phyloP scores from a whole-genome alignment of 2,797 vertebrate genomes.

The Nyctalus aviator region DNA sequence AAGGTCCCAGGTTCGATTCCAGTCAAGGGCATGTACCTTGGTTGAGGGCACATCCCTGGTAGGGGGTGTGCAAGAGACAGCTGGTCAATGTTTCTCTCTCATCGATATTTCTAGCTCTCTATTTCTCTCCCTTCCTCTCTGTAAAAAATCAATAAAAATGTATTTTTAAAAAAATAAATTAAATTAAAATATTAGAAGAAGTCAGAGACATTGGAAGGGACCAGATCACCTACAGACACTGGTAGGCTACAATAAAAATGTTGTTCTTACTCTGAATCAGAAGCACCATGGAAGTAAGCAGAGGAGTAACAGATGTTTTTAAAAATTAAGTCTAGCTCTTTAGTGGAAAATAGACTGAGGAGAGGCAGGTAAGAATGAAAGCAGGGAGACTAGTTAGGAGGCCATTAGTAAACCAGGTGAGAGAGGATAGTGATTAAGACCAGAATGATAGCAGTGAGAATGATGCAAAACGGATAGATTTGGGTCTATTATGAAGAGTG shows the following conservation, averaged over 20 bases:
- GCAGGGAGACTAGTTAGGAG: not conserved
- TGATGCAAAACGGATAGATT: not conserved
- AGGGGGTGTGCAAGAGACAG: too few relatives aligned
- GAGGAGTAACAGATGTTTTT: not conserved
- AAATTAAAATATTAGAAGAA: not conserved
- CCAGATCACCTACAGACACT: not conserved
- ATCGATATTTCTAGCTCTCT: too few relatives aligned
- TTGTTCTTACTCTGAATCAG: not conserved
- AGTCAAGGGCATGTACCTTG: too few relatives aligned
- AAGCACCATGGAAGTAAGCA: not conserved
- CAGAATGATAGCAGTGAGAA: not conserved
- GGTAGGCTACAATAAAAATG: not conserved
- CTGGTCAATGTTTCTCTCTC: too few relatives aligned
- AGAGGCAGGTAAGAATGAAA: not conserved
- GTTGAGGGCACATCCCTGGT: too few relatives aligned
- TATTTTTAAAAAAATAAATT: too few relatives aligned
- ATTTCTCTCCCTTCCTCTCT: too few relatives aligned
- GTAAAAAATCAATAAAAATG: too few relatives aligned
- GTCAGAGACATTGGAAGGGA: not conserved
- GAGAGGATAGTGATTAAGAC: not conserved
- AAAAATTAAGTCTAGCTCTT: not conserved
- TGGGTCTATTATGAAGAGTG: not conserved
- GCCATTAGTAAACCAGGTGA: not conserved
- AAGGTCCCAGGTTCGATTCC: too few relatives aligned
- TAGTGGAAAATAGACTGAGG: not conserved